phyloP scores from a whole-genome alignment of 1,140 invertebrate genomes.

The Vanessa atalanta region DNA sequence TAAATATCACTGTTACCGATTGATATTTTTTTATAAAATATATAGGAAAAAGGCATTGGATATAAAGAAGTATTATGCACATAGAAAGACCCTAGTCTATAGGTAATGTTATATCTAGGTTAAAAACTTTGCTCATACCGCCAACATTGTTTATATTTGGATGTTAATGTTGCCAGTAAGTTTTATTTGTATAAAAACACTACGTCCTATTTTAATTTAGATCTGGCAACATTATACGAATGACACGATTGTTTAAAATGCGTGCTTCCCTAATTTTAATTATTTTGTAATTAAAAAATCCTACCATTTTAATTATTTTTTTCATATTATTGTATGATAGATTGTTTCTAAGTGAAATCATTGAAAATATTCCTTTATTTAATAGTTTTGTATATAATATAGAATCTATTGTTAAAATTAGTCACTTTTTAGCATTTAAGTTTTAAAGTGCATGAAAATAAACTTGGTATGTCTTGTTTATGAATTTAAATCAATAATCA shows the following conservation, averaged over 20 bases:
- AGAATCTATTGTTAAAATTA: conserved; percentile 8
- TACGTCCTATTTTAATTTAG: conserved; percentile 18
- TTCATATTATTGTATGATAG: conserved; percentile 22
- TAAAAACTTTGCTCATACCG: conserved; percentile 63
- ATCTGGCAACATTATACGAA: conserved; percentile 41
- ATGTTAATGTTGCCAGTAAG: conserved; percentile 44
- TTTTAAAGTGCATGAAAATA: background rate
- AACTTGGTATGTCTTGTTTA: background rate
- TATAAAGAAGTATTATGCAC: conserved; percentile 54
- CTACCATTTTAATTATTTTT: conserved; percentile 24
- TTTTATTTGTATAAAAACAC: conserved; percentile 33
- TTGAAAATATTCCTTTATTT: conserved; percentile 22
- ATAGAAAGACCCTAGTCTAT: conserved; percentile 68
- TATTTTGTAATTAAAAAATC: conserved; percentile 16
- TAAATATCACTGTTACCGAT: conserved; percentile 33
- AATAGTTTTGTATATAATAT: conserved; percentile 27
- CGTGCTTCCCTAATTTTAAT: conserved; percentile 45
- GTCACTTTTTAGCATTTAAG: conserved; percentile 10
- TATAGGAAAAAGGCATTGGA: conserved; percentile 39
- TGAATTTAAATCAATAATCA: background rate
- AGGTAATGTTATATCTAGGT: conserved; percentile 64
- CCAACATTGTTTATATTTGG: conserved; percentile 33
- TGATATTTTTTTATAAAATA: conserved; percentile 54
- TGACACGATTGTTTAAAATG: conserved; percentile 32
- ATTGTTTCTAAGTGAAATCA: conserved; percentile 25